Conservation (phyloP, 2,888 invertebrate genomes). For the Spodoptera littoralis region DNA sequence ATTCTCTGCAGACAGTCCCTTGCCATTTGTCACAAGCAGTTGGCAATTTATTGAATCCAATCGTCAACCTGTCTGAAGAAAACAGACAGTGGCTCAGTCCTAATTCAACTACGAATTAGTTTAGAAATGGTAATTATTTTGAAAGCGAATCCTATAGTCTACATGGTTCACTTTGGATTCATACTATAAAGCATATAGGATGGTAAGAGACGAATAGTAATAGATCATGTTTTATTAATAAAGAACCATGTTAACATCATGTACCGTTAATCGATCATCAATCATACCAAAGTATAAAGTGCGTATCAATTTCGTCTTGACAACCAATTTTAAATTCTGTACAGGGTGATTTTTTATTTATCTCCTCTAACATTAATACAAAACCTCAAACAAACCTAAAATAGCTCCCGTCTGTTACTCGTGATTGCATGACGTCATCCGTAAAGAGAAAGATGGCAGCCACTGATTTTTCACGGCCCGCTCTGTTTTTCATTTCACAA, state of each 20-base stretch:
- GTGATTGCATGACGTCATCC: constrained; percentile 66
- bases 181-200: no score
- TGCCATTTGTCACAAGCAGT: constrained; percentile 60
- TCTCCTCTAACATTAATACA: constrained; percentile 11
- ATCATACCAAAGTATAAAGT: no score
- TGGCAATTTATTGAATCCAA: constrained; percentile 57
- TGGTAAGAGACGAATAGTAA: no score
- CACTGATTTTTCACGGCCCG: constrained; percentile 49
- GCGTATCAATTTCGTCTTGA: no score
- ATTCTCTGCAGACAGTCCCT: constrained; percentile 45
- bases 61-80: constrained; percentile 28
- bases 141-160: no score
- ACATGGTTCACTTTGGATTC: no score
- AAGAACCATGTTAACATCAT: no score
- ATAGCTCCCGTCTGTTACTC: constrained; percentile 36
- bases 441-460: constrained; percentile 60
- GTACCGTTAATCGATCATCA: no score
- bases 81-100: constrained; percentile 24
- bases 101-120: neutral
- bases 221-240: no score
- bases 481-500: constrained; percentile 64
- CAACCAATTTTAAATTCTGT: no score
- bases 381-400: constrained; percentile 32
- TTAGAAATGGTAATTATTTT: no score
- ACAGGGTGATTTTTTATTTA: neutral